Conservation (phyloP, 2,888 invertebrate genomes). For the Gerris lacustris region DNA sequence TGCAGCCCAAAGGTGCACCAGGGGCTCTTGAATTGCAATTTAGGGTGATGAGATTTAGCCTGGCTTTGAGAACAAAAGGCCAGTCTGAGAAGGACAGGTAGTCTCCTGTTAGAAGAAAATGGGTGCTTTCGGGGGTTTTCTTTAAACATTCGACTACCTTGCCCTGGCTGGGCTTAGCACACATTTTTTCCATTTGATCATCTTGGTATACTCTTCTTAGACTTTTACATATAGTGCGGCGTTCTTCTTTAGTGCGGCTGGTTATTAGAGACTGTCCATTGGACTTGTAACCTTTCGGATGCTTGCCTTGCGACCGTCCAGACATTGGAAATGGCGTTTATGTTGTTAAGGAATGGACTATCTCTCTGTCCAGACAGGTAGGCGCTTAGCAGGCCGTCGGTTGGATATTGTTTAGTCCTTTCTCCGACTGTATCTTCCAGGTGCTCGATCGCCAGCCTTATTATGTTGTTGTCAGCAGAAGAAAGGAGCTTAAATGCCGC, state of each 20-base stretch:
- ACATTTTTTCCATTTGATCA: neutral
- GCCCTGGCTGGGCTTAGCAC: neutral
- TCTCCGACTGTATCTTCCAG: neutral
- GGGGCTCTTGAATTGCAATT: too few relatives aligned
- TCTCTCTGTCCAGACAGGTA: neutral
- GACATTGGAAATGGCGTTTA: neutral
- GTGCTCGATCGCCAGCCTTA: neutral
- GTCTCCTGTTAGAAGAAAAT: too few relatives aligned
- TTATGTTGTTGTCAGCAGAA: neutral
- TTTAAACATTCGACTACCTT: neutral
- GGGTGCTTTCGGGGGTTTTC: too few relatives aligned
- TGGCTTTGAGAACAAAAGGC: too few relatives aligned
- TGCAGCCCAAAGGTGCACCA: too few relatives aligned
- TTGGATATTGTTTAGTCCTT: neutral
- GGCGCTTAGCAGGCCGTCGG: neutral
- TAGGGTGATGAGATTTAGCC: too few relatives aligned
- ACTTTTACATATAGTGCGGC: neutral
- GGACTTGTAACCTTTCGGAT: neutral
- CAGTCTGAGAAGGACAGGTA: slow-evolving; percentile 5
- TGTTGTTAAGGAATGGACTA: neutral
- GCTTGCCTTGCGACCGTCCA: neutral
- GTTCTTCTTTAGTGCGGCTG: neutral
- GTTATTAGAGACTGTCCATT: neutral
- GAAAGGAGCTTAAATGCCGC: slow-evolving; percentile 16
- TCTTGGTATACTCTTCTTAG: neutral